Conservation (phyloP, 2,888 invertebrate genomes). For the Zaprionus lineosus region DNA sequence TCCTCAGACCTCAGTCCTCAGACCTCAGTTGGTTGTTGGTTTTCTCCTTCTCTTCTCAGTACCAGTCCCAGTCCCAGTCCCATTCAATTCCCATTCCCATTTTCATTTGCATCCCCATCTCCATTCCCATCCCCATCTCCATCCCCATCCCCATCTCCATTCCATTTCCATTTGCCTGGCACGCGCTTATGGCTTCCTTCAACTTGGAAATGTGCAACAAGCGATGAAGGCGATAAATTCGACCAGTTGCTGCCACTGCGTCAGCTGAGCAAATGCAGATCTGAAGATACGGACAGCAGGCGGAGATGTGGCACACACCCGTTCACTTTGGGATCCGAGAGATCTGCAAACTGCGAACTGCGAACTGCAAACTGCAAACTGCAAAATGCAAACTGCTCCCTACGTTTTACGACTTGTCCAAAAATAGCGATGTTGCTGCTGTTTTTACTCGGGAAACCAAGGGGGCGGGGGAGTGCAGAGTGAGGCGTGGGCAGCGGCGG, state of each 20-base stretch:
- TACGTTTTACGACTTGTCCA: slow-evolving; percentile 32
- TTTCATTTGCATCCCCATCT: background rate
- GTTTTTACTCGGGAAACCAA: background rate
- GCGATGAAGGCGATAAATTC: slow-evolving; percentile 38
- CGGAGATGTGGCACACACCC: slow-evolving; percentile 22
- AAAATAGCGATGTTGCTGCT: slow-evolving; percentile 40
- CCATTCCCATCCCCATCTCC: background rate
- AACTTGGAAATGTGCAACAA: slow-evolving; percentile 41
- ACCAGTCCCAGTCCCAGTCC: too few species aligned
- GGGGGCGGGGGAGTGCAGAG: background rate
- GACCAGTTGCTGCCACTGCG: slow-evolving; percentile 3
- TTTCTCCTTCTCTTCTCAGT: background rate
- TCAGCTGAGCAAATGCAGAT: slow-evolving; percentile 39
- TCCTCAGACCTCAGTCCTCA: slow-evolving; percentile 26
- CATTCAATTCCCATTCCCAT: background rate
- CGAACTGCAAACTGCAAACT: background rate
- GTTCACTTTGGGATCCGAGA: too few species aligned
- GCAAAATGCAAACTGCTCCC: slow-evolving; percentile 5
- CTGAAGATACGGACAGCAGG: slow-evolving; percentile 14
- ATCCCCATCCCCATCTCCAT: background rate
- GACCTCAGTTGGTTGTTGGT: slow-evolving; percentile 44
- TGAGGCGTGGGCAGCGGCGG: background rate
- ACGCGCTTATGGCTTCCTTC: slow-evolving; percentile 63
- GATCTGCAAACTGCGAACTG: slow-evolving; percentile 5
- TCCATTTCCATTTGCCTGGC: slow-evolving; percentile 24